Evolutionary conservation across 1,140 invertebrate genomes (phyloP).

Genomic region (Dendrolimus punctatus): DNA sequence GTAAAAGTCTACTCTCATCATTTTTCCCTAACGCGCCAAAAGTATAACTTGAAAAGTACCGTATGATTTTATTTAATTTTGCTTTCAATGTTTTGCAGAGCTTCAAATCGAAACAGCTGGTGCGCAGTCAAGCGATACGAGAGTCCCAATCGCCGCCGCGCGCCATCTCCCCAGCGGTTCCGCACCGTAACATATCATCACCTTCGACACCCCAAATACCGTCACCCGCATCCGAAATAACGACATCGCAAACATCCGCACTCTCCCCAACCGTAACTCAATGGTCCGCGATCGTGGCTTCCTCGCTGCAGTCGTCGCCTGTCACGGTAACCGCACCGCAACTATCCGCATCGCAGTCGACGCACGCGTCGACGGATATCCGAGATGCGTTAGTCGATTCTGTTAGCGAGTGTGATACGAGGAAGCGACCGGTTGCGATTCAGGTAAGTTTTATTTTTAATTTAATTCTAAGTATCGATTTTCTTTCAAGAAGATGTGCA

Average conservation of each 20-base stretch:
- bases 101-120: conserved; percentile 86
- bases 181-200: neutral
- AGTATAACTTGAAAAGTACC: too few species aligned
- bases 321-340: too few species aligned
- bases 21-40: too few species aligned
- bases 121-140: conserved; percentile 90
- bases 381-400: conserved; percentile 17
- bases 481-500: too few species aligned
- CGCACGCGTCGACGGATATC: too few species aligned
- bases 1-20: too few species aligned
- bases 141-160: conserved; percentile 89
- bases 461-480: too few species aligned
- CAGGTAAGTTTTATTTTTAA: too few species aligned
- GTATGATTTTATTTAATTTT: too few species aligned
- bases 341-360: too few species aligned
- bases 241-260: conserved; percentile 1
- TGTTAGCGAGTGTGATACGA: conserved; percentile 26
- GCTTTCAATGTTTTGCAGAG: conserved; percentile 56
- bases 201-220: neutral
- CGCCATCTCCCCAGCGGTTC: conserved; percentile 71
- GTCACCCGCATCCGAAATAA: conserved; percentile 4
- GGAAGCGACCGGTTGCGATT: conserved; percentile 59
- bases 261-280: neutral
- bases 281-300: too few species aligned
- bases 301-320: too few species aligned